Evolutionary conservation across 2,888 invertebrate species (phyloP), one percentile per base, ranked within the genome.

Genomic region (Calliphora vomitoria): DNA sequence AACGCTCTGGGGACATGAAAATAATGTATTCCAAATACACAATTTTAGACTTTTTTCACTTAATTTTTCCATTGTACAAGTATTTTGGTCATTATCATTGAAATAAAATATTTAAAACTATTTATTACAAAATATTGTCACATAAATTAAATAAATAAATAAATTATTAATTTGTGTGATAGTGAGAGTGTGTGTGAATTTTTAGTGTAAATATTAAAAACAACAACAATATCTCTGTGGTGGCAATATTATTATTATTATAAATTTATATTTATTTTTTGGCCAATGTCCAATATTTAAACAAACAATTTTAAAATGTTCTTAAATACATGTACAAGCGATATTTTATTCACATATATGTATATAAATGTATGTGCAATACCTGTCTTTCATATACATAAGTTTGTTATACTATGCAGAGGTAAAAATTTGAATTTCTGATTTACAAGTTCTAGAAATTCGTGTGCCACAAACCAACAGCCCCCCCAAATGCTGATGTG

Each of bases 251-350:
- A 66, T 74, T 68, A 74, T 31, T 64, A 68, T 74, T 74, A 79
- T 18, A 60, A 83, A 71, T 53, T 78, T 78, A 20, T 68, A 50
- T 66, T 66, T 47, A 15, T 71, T 80, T 69, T 80, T 85, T 85
- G 85, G 85, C 85, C 55, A 62, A 69, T 62, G 44, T 78, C 84
- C 84, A 84, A 84, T 41, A 41, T 50, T 55, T 5, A 71, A 71
- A 66, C n/a, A 41, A 55, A 62, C 18, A 31, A 64, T 64, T 80
- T 53, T 8, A 35, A 38, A 71, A 53, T 25, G 8, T 13, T 31
- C 62, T 35, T 8, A 35, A 35, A 35, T 62, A 35, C 62, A 44
- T 44, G 44, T 44, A 44, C 38, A 10, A 68, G 55, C 66, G 60
- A 44, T 41, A 55, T 64, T 1, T 3, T 38, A 3, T 41, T 15